phyloP scores from a whole-genome alignment of 2,797 vertebrate genomes.

The Phataginus tetradactyla region DNA sequence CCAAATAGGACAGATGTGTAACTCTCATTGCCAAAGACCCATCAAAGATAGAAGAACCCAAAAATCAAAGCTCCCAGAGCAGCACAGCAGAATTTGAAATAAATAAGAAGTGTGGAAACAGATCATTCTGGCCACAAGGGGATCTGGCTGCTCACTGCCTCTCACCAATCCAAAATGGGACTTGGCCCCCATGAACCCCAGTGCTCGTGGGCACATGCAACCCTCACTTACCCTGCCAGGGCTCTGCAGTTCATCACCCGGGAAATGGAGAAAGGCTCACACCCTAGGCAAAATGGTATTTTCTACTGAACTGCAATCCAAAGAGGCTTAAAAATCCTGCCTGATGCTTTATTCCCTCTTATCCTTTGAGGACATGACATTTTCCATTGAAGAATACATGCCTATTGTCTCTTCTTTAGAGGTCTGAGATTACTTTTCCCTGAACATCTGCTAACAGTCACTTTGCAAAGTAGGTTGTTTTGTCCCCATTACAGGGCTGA shows the following conservation, averaged over 20 bases:
- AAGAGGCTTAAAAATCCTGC: conserved; percentile 23
- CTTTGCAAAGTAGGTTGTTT: neutral
- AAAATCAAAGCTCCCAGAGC: neutral
- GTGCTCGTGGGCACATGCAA: neutral
- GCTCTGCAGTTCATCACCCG: neutral
- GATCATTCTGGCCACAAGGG: neutral
- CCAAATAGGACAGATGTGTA: neutral
- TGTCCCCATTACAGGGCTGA: neutral
- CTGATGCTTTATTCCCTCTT: neutral
- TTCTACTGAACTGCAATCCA: neutral
- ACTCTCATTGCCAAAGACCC: neutral
- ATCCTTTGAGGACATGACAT: neutral
- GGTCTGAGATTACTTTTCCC: neutral
- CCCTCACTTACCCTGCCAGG: neutral
- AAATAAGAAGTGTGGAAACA: neutral
- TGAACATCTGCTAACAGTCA: conserved; percentile 19
- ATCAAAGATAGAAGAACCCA: neutral
- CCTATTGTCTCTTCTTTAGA: neutral
- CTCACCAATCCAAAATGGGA: neutral
- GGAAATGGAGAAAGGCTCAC: neutral
- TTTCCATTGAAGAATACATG: neutral
- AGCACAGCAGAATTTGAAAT: neutral
- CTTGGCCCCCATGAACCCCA: neutral
- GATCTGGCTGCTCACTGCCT: neutral
- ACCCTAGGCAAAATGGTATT: neutral